These are phyloP conservation scores for Silurus aristotelis DNA, from an alignment of 2,797 vertebrate genomes.

Conservation along the genomic window DNA sequence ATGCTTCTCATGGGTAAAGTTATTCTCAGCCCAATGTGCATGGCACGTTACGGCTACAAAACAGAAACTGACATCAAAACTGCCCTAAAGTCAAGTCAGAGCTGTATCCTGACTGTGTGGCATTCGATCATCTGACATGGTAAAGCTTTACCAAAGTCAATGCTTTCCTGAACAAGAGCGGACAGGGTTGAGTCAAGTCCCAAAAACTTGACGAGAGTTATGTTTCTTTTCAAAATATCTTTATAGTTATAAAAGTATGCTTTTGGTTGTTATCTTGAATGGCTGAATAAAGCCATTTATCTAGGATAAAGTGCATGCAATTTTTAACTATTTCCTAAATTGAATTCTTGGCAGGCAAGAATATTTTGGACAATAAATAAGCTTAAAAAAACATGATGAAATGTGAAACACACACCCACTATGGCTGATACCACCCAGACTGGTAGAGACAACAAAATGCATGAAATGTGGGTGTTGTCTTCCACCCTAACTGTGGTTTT, in stretches of 20 bases:
- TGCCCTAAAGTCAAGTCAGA: constrained; percentile 1
- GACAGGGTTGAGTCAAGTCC: constrained; percentile 23
- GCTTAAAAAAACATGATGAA: not conserved
- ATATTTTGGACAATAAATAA: constrained; percentile 2
- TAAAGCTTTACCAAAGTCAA: constrained; percentile 41
- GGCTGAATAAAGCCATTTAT: not conserved
- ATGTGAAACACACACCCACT: constrained; percentile 21
- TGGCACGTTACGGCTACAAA: constrained; percentile 29
- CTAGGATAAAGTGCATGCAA: not conserved
- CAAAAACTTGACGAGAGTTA: not conserved
- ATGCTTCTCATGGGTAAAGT: constrained; percentile 66
- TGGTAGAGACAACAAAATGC: constrained; percentile 16
- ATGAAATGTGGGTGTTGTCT: constrained; percentile 24
- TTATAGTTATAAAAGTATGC: constrained; percentile 19
- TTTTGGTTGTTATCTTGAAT: constrained; percentile 14
- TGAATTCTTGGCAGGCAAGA: not conserved
- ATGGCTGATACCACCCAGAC: constrained; percentile 4
- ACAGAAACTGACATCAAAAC: constrained; percentile 26
- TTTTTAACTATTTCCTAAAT: not conserved
- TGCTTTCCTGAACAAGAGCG: constrained; percentile 35
- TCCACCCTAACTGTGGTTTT: constrained; percentile 17
- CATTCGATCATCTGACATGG: constrained; percentile 45
- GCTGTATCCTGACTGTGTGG: constrained; percentile 30
- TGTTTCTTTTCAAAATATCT: constrained; percentile 6
- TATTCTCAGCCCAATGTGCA: constrained; percentile 36